phyloP scores from a whole-genome alignment of 2,113 vertebrate genomes.

The Cochlearius cochlearius region DNA sequence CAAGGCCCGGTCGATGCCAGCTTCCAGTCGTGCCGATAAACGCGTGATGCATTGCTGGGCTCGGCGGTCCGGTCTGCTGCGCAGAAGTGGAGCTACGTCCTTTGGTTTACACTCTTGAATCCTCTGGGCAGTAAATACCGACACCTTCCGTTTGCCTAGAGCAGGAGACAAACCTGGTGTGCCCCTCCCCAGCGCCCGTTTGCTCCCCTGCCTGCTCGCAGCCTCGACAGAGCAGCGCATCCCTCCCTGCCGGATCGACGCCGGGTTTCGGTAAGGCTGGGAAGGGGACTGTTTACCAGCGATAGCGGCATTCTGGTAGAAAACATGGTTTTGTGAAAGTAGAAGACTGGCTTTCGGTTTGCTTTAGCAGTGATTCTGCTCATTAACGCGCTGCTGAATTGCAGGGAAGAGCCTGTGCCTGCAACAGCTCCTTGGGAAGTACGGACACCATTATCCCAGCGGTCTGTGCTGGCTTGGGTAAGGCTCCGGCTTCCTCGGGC shows the following conservation, averaged over 20 bases:
- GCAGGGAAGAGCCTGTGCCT: background rate
- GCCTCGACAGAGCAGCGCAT: background rate
- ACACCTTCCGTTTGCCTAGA: accelerated
- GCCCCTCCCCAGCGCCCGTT: background rate
- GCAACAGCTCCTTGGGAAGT: background rate
- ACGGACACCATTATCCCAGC: accelerated
- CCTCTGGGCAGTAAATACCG: background rate
- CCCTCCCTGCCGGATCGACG: too few relatives aligned
- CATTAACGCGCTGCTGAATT: background rate
- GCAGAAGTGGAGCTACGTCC: background rate
- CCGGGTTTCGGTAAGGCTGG: background rate
- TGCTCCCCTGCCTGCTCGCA: background rate
- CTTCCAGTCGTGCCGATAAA: background rate
- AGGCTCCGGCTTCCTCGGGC: background rate
- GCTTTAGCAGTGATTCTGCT: background rate
- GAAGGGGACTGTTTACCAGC: background rate
- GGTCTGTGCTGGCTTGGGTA: background rate
- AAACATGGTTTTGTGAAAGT: background rate
- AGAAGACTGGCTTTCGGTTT: background rate
- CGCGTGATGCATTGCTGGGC: accelerated
- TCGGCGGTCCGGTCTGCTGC: background rate
- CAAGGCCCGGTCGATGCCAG: background rate
- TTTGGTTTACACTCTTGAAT: background rate
- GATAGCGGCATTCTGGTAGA: background rate
- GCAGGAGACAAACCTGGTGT: background rate